Conservation (phyloP, 2,888 invertebrate species). For the Andrena minutula region DNA sequence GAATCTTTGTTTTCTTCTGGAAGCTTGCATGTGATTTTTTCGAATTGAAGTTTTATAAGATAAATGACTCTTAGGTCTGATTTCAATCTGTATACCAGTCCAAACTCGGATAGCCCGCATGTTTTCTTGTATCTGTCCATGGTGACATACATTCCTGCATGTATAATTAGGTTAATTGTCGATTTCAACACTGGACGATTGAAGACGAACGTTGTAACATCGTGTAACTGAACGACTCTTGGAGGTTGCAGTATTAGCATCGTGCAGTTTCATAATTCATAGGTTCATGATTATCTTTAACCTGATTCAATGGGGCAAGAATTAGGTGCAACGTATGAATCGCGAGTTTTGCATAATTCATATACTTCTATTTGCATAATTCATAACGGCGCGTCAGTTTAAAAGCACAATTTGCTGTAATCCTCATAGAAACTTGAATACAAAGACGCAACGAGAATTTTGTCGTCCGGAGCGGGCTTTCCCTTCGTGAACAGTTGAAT, state of each 20-base stretch:
- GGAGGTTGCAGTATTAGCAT: constrained; percentile 21
- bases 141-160: not conserved
- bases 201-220: constrained; percentile 13
- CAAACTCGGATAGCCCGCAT: not conserved
- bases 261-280: constrained; percentile 32
- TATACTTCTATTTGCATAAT: constrained; percentile 38
- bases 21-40: not conserved
- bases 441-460: not conserved
- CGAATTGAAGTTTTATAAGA: not conserved
- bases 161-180: constrained; percentile 24
- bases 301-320: constrained; percentile 19
- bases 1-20: too few relatives aligned
- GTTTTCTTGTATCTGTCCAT: not conserved
- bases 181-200: constrained; percentile 34
- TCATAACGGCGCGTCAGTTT: not conserved
- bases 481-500: not conserved
- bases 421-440: not conserved
- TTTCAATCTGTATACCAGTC: not conserved
- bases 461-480: too few relatives aligned
- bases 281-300: constrained; percentile 31
- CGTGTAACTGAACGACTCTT: constrained; percentile 12
- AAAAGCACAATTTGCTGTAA: not conserved
- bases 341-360: constrained; percentile 38
- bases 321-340: constrained; percentile 32
- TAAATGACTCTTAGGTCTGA: not conserved